These are phyloP conservation scores for Tychaedon coryphoeus DNA, from an alignment of 2,113 vertebrate species.

Conservation along the genomic window DNA sequence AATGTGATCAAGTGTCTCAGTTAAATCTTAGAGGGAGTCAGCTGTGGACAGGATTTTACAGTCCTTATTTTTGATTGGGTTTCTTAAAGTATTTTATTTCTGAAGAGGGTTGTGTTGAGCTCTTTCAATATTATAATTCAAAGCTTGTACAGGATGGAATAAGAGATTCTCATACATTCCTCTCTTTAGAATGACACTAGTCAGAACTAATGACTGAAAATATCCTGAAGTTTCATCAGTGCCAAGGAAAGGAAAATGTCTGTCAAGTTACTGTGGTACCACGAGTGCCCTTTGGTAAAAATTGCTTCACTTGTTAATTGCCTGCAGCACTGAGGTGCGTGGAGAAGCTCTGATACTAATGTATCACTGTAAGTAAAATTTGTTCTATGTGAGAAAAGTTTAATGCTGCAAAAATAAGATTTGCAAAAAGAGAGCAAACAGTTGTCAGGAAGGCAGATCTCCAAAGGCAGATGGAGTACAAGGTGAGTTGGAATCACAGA, in stretches of 20 bases:
- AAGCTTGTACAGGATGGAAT: not conserved
- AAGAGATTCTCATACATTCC: not conserved
- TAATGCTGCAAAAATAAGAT: not conserved
- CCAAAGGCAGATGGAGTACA: not conserved
- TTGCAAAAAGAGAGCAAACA: not conserved
- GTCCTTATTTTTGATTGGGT: not conserved
- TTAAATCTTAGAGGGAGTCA: not conserved
- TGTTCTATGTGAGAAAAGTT: not conserved
- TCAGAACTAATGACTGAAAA: not conserved
- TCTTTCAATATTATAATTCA: not conserved
- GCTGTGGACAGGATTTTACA: not conserved
- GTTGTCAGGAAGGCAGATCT: not conserved
- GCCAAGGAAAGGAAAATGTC: not conserved
- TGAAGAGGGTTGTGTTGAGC: not conserved
- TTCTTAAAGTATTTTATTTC: not conserved
- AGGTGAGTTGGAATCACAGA: not conserved
- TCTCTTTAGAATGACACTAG: not conserved
- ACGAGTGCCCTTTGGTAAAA: not conserved
- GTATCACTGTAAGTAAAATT: not conserved
- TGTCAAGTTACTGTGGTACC: not conserved
- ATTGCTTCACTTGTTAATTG: not conserved
- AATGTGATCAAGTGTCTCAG: not conserved
- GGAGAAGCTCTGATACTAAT: not conserved
- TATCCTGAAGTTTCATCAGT: not conserved
- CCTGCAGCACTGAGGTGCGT: not conserved